Evolutionary conservation across 2,797 vertebrate genomes (phyloP), one percentile per base, ranked within the genome.

Genomic region (Sparus aurata): DNA sequence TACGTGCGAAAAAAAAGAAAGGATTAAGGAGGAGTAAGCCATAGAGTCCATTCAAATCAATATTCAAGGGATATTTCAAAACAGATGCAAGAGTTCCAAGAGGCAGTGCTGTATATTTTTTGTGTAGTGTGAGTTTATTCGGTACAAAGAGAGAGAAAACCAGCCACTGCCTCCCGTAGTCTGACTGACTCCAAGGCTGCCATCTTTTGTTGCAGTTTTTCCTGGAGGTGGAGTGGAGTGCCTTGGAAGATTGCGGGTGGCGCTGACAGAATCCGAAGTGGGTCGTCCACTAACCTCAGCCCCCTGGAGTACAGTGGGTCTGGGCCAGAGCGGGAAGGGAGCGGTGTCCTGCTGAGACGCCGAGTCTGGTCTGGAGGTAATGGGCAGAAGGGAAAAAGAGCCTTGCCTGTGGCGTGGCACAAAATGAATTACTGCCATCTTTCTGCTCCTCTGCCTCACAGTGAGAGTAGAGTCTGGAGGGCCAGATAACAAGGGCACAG

Each of bases 401-500:
- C 71, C 25, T 87, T 82, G 91, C 91, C 89, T 88, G 87, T 92
- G 90, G 90, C 86, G 59, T 87, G 79, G 80, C 79, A 92, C 80
- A 87, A 90, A 90, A 92, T 90, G 85, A 91, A 89, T 85, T 91
- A 91, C 84, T 89, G 91, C 84, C 91, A 91, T 92, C 90, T 92
- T 91, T 94, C 90, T 93, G 89, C 90, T 89, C 84, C 79, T 86
- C 83, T 90, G 88, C 89, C 79, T 89, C 88, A 80, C 85, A 89
- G 87, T 81, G 75, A 89, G 91, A 85, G 85, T 13, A 75, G 80
- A 87, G 87, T 89, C 91, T 93, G 92, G 78, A 81, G 81, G 90
- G 85, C 71, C 93, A 90, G 92, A 94, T 94, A 93, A 94, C 92
- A 90, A 91, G 87, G 88, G 85, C 89, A 86, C 81, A 82, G 68